Conservation (phyloP, 2,888 invertebrate species). For the Emmelina monodactyla region DNA sequence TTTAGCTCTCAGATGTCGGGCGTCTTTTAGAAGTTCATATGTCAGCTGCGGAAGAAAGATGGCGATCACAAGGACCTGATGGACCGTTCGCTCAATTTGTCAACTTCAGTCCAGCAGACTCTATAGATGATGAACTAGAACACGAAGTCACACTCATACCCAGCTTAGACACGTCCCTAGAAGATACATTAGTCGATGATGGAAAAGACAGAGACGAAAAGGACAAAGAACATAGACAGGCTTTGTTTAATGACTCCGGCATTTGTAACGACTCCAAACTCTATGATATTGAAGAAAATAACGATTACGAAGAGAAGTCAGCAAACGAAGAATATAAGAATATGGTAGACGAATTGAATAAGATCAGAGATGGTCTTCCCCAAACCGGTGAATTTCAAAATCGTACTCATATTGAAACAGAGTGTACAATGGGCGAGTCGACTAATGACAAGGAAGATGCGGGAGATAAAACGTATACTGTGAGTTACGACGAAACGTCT, state of each 20-base stretch:
- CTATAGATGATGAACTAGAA: constrained; percentile 29
- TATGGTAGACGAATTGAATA: too few relatives aligned
- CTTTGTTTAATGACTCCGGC: neutral
- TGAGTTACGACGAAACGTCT: too few relatives aligned
- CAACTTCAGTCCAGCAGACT: constrained; percentile 23
- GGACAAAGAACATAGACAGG: neutral
- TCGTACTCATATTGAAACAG: too few relatives aligned
- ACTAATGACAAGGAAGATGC: too few relatives aligned
- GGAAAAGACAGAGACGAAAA: constrained; percentile 7
- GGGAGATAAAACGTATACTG: too few relatives aligned
- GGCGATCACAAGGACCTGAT: too few relatives aligned
- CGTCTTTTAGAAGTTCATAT: constrained; percentile 44
- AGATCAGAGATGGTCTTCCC: too few relatives aligned
- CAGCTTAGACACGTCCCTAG: constrained; percentile 31
- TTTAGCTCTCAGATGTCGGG: constrained; percentile 50
- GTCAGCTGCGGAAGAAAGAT: constrained; percentile 36
- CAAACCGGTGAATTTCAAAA: too few relatives aligned
- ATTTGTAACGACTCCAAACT: neutral
- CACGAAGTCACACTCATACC: constrained; percentile 36
- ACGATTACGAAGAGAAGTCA: too few relatives aligned
- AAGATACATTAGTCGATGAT: constrained; percentile 37
- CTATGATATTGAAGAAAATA: neutral
- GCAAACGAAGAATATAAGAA: too few relatives aligned
- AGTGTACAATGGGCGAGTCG: too few relatives aligned
- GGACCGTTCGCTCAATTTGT: constrained; percentile 26